These are phyloP conservation scores for Gandaritis pyraliata DNA, from an alignment of 2,888 invertebrate species.

Conservation along the genomic window DNA sequence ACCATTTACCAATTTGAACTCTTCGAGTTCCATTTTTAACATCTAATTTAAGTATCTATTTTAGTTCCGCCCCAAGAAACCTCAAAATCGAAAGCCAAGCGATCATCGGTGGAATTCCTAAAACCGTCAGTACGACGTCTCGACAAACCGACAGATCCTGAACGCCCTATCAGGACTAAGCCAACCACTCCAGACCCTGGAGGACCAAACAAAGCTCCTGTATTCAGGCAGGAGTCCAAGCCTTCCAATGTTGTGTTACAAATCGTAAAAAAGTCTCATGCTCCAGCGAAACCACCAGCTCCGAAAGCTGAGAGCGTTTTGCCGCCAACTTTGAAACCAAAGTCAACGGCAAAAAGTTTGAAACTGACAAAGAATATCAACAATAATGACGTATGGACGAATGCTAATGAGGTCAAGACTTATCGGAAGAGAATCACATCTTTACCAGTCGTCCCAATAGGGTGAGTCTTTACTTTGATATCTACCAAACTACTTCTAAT, in stretches of 20 bases:
- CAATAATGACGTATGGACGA: slow-evolving; percentile 76
- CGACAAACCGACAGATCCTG: slow-evolving; percentile 60
- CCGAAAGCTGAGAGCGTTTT: slow-evolving; percentile 52
- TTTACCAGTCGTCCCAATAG: slow-evolving; percentile 48
- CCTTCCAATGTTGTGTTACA: slow-evolving; percentile 67
- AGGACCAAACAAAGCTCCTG: slow-evolving; percentile 49
- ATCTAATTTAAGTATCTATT: slow-evolving; percentile 20
- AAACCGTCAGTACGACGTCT: slow-evolving; percentile 55
- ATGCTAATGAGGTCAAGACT: slow-evolving; percentile 60
- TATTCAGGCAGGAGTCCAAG: slow-evolving; percentile 58
- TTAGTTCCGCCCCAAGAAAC: slow-evolving; percentile 55
- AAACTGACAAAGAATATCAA: slow-evolving; percentile 75
- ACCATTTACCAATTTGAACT: too few relatives aligned
- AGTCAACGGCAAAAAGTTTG: slow-evolving; percentile 57
- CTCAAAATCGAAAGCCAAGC: slow-evolving; percentile 58
- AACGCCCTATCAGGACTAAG: slow-evolving; percentile 61
- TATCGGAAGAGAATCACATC: slow-evolving; percentile 56
- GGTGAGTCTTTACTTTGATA: slow-evolving; percentile 53
- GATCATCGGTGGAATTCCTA: slow-evolving; percentile 53
- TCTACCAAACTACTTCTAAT: too few relatives aligned
- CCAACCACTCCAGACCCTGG: slow-evolving; percentile 60
- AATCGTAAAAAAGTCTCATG: slow-evolving; percentile 70
- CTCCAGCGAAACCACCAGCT: slow-evolving; percentile 54
- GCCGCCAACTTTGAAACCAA: slow-evolving; percentile 71
- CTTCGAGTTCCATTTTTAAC: neutral